phyloP scores from a whole-genome alignment of 2,797 vertebrate species.

The Siniperca obscura region DNA sequence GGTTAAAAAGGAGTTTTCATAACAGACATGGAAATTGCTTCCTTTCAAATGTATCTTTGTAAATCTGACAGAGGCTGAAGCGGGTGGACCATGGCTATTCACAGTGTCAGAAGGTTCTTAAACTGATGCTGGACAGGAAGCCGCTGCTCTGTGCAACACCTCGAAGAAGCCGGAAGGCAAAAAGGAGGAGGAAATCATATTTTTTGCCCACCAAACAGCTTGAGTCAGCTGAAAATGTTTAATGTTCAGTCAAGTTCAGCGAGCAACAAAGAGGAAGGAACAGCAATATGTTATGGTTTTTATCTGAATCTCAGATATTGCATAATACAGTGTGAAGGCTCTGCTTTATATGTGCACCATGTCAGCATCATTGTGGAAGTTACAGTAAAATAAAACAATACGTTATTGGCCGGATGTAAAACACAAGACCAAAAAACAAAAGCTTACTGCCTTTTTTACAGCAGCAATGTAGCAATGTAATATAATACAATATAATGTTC shows the following conservation, averaged over 20 bases:
- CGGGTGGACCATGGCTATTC: not conserved
- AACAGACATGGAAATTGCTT: slow-evolving; percentile 57
- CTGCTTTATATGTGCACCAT: slow-evolving; percentile 20
- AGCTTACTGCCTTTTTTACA: slow-evolving; percentile 14
- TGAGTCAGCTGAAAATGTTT: slow-evolving; percentile 45
- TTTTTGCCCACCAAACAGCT: slow-evolving; percentile 23
- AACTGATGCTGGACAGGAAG: slow-evolving; percentile 26
- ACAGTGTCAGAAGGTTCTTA: slow-evolving; percentile 17
- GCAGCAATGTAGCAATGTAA: slow-evolving; percentile 2
- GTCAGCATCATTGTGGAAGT: slow-evolving; percentile 10
- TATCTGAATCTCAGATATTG: slow-evolving; percentile 25
- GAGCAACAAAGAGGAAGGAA: slow-evolving; percentile 21
- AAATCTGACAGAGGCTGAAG: slow-evolving; percentile 42
- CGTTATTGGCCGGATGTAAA: slow-evolving; percentile 6
- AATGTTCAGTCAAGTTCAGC: slow-evolving; percentile 36
- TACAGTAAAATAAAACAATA: slow-evolving; percentile 14
- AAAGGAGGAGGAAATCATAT: slow-evolving; percentile 28
- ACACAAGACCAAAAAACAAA: not conserved
- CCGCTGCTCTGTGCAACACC: not conserved
- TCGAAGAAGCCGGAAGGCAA: slow-evolving; percentile 24
- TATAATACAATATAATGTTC: slow-evolving; percentile 31
- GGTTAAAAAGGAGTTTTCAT: slow-evolving; percentile 72
- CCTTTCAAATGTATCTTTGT: slow-evolving; percentile 64
- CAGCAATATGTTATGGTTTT: slow-evolving; percentile 15
- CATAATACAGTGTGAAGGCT: slow-evolving; percentile 10